Conservation (phyloP, 2,113 vertebrate species). For the Oncorhynchus nerka region DNA sequence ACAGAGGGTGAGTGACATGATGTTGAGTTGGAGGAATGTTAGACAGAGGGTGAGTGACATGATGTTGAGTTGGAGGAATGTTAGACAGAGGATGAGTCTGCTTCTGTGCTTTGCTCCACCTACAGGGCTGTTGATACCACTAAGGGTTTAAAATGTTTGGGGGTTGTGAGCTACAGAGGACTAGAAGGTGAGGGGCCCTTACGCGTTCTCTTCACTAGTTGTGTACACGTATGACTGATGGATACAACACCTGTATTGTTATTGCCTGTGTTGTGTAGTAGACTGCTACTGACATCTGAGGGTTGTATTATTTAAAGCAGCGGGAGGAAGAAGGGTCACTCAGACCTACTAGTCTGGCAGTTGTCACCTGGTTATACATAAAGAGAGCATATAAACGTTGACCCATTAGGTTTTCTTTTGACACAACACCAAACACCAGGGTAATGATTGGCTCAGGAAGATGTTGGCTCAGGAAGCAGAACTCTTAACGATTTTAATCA, state of each 20-base stretch:
- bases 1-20: constrained; percentile 23
- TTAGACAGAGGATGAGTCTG: constrained; percentile 9
- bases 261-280: too few relatives aligned
- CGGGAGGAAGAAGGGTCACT: too few relatives aligned
- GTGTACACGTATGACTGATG: too few relatives aligned
- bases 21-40: constrained; percentile 15
- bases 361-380: constrained; percentile 58
- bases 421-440: constrained; percentile 60
- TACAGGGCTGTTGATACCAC: not conserved
- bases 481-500: constrained; percentile 70
- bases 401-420: constrained; percentile 64
- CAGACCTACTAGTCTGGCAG: constrained; percentile 32
- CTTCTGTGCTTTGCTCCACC: not conserved
- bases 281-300: too few relatives aligned
- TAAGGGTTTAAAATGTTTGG: not conserved
- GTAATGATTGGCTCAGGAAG: constrained; percentile 40
- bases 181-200: too few relatives aligned
- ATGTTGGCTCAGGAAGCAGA: constrained; percentile 61
- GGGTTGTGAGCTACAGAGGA: too few relatives aligned
- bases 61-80: not conserved
- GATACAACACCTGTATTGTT: too few relatives aligned
- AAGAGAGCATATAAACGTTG: constrained; percentile 56
- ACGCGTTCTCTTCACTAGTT: too few relatives aligned
- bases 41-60: constrained; percentile 5
- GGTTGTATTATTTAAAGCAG: too few relatives aligned